These are phyloP conservation scores for Spea hammondii DNA, from an alignment of 2,797 vertebrate genomes.

Conservation along the genomic window DNA sequence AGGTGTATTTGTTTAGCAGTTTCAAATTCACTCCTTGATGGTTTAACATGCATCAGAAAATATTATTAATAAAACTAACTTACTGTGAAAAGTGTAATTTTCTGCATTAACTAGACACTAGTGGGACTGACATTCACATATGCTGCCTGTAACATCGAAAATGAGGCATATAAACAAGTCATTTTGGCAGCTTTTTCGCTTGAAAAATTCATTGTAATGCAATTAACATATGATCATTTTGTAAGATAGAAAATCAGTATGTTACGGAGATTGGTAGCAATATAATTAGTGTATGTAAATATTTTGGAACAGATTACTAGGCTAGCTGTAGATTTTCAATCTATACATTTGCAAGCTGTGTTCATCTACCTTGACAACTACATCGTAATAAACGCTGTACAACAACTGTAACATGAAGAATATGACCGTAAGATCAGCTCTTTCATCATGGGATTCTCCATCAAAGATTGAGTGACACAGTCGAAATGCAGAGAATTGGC, in stretches of 20 bases:
- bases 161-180: conserved; percentile 30
- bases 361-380: no score
- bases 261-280: conserved; percentile 57
- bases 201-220: conserved; percentile 50
- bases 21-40: conserved; percentile 67
- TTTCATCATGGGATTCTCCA: no score
- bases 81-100: conserved; percentile 84
- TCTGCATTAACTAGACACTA: conserved; percentile 69
- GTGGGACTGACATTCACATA: conserved; percentile 53
- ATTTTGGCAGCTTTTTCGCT: conserved; percentile 55
- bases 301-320: not conserved
- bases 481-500: no score
- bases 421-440: no score
- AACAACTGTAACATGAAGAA: no score
- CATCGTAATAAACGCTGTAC: no score
- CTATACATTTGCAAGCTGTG: no score
- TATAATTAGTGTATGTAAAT: conserved; percentile 46
- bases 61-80: conserved; percentile 75
- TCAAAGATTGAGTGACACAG: no score
- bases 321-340: not conserved
- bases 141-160: not conserved
- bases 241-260: conserved; percentile 58
- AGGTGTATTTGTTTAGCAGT: conserved; percentile 75
- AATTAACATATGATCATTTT: conserved; percentile 62
- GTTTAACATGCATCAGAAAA: conserved; percentile 72